These are phyloP conservation scores for Euglossa dilemma DNA, from an alignment of 1,140 invertebrate species.

Conservation along the genomic window DNA sequence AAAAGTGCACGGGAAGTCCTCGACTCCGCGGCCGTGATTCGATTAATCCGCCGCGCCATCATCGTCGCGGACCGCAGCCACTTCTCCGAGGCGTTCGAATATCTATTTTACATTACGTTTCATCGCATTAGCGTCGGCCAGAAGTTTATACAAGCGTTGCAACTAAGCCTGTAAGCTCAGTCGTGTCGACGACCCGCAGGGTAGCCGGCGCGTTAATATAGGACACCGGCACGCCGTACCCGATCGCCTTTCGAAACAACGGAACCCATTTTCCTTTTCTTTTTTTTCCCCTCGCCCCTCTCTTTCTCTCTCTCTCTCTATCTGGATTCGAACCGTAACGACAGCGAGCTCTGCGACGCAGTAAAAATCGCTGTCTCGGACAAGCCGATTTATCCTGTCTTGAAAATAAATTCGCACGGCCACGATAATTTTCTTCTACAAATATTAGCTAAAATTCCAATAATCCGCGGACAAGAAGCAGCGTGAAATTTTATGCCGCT, in stretches of 20 bases:
- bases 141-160: conserved; percentile 38
- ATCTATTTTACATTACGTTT: conserved; percentile 38
- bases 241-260: background rate
- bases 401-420: too few species aligned
- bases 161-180: conserved; percentile 36
- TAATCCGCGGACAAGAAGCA: too few species aligned
- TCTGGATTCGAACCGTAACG: too few species aligned
- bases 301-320: too few species aligned
- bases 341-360: too few species aligned
- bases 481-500: too few species aligned
- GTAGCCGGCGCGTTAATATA: conserved; percentile 29
- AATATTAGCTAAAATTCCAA: too few species aligned
- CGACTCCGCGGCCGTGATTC: background rate
- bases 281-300: background rate
- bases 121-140: conserved; percentile 27
- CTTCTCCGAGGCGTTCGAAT: conserved; percentile 18
- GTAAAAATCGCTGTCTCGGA: too few species aligned
- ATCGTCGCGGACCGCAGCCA: background rate
- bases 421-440: too few species aligned
- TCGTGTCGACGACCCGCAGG: conserved; percentile 32
- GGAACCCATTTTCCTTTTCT: background rate
- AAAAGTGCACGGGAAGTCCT: background rate
- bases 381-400: too few species aligned
- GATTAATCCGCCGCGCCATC: background rate
- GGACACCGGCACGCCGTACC: background rate